Evolutionary conservation across 2,113 vertebrate genomes (phyloP).

Genomic region (Istiophorus platypterus): DNA sequence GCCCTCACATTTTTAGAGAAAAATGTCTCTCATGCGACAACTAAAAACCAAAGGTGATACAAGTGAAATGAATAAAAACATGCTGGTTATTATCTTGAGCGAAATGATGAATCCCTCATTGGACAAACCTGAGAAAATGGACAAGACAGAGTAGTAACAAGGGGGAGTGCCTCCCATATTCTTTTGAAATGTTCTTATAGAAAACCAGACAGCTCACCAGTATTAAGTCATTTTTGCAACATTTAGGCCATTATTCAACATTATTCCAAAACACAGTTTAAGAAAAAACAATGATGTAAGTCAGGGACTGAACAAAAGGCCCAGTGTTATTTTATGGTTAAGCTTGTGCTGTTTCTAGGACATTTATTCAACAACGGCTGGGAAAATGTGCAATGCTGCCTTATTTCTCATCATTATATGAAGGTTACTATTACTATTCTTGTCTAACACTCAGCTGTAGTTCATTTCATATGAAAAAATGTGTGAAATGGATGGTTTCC

Average conservation of each 20-base stretch:
- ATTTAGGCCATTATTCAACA: not conserved
- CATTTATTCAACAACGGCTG: not conserved
- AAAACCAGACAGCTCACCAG: not conserved
- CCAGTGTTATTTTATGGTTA: not conserved
- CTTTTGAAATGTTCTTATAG: not conserved
- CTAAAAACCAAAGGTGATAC: not conserved
- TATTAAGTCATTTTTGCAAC: not conserved
- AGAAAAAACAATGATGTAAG: not conserved
- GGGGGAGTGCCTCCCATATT: not conserved
- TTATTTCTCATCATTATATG: not conserved
- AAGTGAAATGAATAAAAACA: not conserved
- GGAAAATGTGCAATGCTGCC: not conserved
- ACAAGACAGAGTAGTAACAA: not conserved
- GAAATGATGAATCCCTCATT: not conserved
- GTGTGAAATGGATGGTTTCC: not conserved
- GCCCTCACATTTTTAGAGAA: slow-evolving; percentile 1
- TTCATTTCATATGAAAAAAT: not conserved
- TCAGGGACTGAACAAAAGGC: not conserved
- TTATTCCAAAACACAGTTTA: not conserved
- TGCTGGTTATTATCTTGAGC: not conserved
- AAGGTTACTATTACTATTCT: not conserved
- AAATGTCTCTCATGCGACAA: not conserved
- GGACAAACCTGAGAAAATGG: not conserved
- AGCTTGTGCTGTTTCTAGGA: not conserved
- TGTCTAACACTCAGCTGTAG: not conserved